phyloP scores from a whole-genome alignment of 2,797 vertebrate genomes.

The Micropoecilia bifurca region DNA sequence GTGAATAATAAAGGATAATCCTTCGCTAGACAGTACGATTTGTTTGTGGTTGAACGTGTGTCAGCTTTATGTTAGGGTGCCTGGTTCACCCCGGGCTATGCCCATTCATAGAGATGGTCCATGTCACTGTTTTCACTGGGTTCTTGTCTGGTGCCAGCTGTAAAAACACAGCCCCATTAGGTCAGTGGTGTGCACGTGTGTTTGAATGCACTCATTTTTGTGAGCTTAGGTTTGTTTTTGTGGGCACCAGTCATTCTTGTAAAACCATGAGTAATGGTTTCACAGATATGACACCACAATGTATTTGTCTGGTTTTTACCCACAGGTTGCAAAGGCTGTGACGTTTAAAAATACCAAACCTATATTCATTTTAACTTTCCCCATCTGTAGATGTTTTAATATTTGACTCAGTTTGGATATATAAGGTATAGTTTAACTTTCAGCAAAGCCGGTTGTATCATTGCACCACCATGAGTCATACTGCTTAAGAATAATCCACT shows the following conservation, averaged over 20 bases:
- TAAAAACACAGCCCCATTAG: conserved; percentile 71
- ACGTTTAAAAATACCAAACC: conserved; percentile 10
- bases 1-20: conserved; percentile 58
- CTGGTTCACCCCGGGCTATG: conserved; percentile 30
- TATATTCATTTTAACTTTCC: neutral
- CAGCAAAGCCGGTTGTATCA: conserved; percentile 24
- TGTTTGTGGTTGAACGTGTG: conserved; percentile 31
- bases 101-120: conserved; percentile 51
- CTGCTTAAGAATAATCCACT: conserved; percentile 42
- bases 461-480: conserved; percentile 60
- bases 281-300: conserved; percentile 34
- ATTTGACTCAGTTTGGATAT: conserved; percentile 11
- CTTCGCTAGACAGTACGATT: conserved; percentile 32
- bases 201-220: conserved; percentile 50
- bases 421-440: conserved; percentile 28
- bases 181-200: conserved; percentile 49
- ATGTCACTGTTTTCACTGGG: conserved; percentile 70
- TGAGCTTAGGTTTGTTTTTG: conserved; percentile 44
- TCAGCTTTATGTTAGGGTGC: conserved; percentile 19
- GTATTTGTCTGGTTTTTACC: conserved; percentile 13
- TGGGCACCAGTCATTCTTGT: conserved; percentile 54
- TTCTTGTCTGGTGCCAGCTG: conserved; percentile 78
- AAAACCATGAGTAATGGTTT: conserved; percentile 49
- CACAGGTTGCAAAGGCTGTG: conserved; percentile 10
- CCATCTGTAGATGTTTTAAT: neutral